Evolutionary conservation across 1,140 invertebrate species (phyloP), one percentile per base, ranked within the genome.

Genomic region (Bombus picipes): DNA sequence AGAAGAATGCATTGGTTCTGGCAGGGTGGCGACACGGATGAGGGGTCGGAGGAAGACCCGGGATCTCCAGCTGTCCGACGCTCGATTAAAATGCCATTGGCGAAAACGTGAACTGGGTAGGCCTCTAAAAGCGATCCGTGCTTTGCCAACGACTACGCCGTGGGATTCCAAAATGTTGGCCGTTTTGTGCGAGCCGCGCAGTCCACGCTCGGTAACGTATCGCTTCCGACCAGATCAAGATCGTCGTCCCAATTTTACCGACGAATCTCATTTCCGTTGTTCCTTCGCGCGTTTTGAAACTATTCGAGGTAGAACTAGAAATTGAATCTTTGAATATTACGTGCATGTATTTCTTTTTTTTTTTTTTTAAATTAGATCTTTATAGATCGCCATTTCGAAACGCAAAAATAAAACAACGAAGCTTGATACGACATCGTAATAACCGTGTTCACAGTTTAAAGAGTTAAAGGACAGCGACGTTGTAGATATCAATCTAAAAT

Each of bases 41-140:
- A 32, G 22, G 12, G 34, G 79, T 57, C 57, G 41, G 43, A 71
- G n/a, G 62, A 39, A 70, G 66, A 62, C 73, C 72, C 57, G 43
- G 66, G 68, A 37, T 87, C 72, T 83, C 57, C 43, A 82, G 73
- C 47, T 82, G 73, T 77, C 70, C 39, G 84, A 57, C 65, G 65
- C 39, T 83, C 80, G 87, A 88, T 88, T 88, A 88, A 88, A 88
- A 88, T 88, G 79, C 87, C 87, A 87, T 88, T 88, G 79, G 85
- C 85, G 87, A 87, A 83, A 87, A 88, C 85, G 79, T 78, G 66
- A 73, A 37, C 43, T 80, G 59, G 32, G 18, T 43, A 47, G 43
- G 32, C 41, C 66, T 53, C 68, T 43, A 37, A 83, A 53, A 62
- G 75, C 62, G 73, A 62, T 57, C 73, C 78, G 53, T 82, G 53